Percentiles rank a stretch among this genome's conserved stretches.
phyloP scores from a whole-genome alignment of 2,797 vertebrate species.

The Brachyalestes nurse region DNA sequence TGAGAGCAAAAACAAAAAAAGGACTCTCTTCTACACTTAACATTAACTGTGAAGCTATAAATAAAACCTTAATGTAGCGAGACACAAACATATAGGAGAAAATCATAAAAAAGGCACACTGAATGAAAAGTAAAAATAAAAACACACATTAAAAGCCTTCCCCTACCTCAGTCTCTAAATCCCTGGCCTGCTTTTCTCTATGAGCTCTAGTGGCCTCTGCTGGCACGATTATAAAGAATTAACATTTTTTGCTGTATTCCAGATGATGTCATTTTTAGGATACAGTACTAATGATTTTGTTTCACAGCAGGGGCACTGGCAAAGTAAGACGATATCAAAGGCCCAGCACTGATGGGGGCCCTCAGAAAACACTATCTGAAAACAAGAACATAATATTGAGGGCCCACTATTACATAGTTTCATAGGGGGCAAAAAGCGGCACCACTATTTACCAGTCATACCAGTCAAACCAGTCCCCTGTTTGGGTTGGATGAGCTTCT shows the following conservation, averaged over 20 bases:
- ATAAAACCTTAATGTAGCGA: conserved; percentile 23
- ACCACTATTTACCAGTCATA: too few relatives aligned
- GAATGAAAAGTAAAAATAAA: background rate
- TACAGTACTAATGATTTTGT: background rate
- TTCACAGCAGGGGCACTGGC: background rate
- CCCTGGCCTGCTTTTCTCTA: background rate
- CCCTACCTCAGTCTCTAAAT: background rate
- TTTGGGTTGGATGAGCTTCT: background rate
- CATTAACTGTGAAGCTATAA: background rate
- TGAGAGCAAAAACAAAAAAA: background rate
- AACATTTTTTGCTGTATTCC: too few relatives aligned
- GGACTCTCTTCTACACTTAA: background rate
- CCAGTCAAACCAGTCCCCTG: too few relatives aligned
- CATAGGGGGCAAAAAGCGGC: too few relatives aligned
- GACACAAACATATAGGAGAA: conserved; percentile 15
- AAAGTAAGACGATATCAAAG: too few relatives aligned
- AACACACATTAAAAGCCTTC: background rate
- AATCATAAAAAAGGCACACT: conserved; percentile 43
- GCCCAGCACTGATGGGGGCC: too few relatives aligned
- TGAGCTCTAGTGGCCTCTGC: conserved; percentile 9
- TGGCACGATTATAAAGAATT: background rate
- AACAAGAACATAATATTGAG: too few relatives aligned
- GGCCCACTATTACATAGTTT: too few relatives aligned
- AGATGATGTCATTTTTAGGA: background rate
- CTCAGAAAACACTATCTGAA: too few relatives aligned